Evolutionary conservation across 1,140 invertebrate species (phyloP).

Genomic region (Coptotermes formosanus): DNA sequence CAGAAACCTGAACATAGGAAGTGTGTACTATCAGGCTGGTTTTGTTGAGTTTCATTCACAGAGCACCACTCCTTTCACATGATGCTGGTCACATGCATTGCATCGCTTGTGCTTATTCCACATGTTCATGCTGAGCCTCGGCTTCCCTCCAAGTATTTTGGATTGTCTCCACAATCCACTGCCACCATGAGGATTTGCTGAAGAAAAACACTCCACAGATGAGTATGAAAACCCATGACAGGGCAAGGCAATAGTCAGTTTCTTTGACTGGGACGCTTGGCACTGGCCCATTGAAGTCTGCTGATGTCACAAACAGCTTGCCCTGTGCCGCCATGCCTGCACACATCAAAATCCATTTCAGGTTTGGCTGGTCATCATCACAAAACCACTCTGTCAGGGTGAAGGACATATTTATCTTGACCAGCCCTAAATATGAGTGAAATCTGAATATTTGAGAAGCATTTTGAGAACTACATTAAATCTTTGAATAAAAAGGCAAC

Average conservation of each 20-base stretch:
- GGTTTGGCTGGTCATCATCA: too few relatives aligned
- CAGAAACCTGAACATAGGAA: too few relatives aligned
- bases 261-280: conserved; percentile 67
- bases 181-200: conserved; percentile 74
- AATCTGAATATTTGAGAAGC: too few relatives aligned
- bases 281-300: conserved; percentile 77
- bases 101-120: conserved; percentile 43
- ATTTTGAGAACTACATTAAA: too few relatives aligned
- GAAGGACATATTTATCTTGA: neutral
- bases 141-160: conserved; percentile 88
- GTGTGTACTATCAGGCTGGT: too few relatives aligned
- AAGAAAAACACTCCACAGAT: conserved; percentile 75
- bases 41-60: too few relatives aligned
- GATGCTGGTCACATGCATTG: too few relatives aligned
- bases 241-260: conserved; percentile 77
- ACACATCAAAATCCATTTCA: neutral
- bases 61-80: too few relatives aligned
- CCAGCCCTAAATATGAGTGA: too few relatives aligned
- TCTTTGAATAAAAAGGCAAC: too few relatives aligned
- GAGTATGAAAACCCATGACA: conserved; percentile 85
- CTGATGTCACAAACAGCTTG: conserved; percentile 67
- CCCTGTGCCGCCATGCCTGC: conserved; percentile 62
- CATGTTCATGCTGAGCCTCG: conserved; percentile 77
- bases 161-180: conserved; percentile 77
- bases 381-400: too few relatives aligned